phyloP scores from a whole-genome alignment of 2,888 invertebrate species.

The Oscheius sp. region DNA sequence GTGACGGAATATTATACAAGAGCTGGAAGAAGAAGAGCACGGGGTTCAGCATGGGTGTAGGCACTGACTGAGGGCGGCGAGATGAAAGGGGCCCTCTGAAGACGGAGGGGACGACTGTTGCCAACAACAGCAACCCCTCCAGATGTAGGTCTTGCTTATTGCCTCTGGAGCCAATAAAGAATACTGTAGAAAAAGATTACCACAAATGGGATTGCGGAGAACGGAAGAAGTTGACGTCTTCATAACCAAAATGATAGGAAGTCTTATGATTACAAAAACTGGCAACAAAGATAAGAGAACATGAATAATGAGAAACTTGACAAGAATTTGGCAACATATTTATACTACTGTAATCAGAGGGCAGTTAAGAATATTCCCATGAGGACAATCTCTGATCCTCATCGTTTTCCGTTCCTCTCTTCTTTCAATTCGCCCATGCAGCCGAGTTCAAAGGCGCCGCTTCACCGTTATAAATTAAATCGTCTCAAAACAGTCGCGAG shows the following conservation, averaged over 20 bases:
- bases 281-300: not conserved
- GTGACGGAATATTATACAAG: constrained; percentile 50
- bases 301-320: not conserved
- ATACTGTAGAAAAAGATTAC: not conserved
- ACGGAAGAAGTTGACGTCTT: not conserved
- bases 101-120: constrained; percentile 33
- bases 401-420: constrained; percentile 29
- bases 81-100: constrained; percentile 33
- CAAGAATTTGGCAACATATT: too few relatives aligned
- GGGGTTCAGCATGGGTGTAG: constrained; percentile 29
- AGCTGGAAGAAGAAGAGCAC: constrained; percentile 54
- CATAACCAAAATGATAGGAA: not conserved
- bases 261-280: not conserved
- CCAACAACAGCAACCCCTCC: constrained; percentile 29
- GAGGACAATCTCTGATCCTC: constrained; percentile 30
- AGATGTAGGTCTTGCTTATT: constrained; percentile 8
- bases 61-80: constrained; percentile 17
- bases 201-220: not conserved
- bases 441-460: constrained; percentile 35
- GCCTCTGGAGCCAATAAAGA: constrained; percentile 5
- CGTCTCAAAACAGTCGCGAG: constrained; percentile 37
- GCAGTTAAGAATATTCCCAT: not conserved
- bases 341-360: not conserved
- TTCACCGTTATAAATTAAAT: constrained; percentile 36
- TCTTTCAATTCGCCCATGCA: constrained; percentile 28